Percentiles rank a stretch among this genome's conserved stretches.
These are phyloP conservation scores for Macaria notata DNA, from an alignment of 2,888 invertebrate genomes.

Conservation along the genomic window DNA sequence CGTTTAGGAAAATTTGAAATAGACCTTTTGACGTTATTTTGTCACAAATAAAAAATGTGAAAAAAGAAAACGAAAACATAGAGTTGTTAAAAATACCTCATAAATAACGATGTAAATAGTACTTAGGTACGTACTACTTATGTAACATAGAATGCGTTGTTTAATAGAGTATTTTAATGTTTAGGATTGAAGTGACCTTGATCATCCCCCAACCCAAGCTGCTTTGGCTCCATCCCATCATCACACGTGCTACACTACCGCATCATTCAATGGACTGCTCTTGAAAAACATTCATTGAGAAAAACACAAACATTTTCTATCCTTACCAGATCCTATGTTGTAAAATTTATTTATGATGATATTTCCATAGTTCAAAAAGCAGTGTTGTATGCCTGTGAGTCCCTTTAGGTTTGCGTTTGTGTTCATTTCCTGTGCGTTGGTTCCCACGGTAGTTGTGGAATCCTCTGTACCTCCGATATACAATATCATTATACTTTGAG, in stretches of 20 bases:
- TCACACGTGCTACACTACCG: too few species aligned
- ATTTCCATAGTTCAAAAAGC: too few species aligned
- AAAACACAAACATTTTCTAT: too few species aligned
- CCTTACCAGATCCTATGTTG: too few species aligned
- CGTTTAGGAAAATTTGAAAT: constrained; percentile 64
- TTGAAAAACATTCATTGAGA: too few species aligned
- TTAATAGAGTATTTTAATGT: constrained; percentile 68
- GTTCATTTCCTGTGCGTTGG: too few species aligned
- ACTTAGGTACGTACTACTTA: constrained; percentile 46
- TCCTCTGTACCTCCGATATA: constrained; percentile 3
- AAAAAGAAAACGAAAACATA: constrained; percentile 39
- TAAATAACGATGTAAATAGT: constrained; percentile 54
- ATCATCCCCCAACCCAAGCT: constrained; percentile 73
- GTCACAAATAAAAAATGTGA: constrained; percentile 40
- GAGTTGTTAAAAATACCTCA: constrained; percentile 70
- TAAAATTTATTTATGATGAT: too few species aligned
- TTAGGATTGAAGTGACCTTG: constrained; percentile 80
- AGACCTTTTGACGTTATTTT: constrained; percentile 58
- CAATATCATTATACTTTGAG: constrained; percentile 33
- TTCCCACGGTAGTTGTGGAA: too few species aligned
- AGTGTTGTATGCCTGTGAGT: too few species aligned
- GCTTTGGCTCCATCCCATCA: constrained; percentile 66
- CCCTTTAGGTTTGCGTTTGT: too few species aligned
- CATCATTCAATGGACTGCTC: too few species aligned
- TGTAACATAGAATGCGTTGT: constrained; percentile 55